These are phyloP conservation scores for Heterotis niloticus DNA, from an alignment of 2,113 vertebrate genomes.

Conservation along the genomic window DNA sequence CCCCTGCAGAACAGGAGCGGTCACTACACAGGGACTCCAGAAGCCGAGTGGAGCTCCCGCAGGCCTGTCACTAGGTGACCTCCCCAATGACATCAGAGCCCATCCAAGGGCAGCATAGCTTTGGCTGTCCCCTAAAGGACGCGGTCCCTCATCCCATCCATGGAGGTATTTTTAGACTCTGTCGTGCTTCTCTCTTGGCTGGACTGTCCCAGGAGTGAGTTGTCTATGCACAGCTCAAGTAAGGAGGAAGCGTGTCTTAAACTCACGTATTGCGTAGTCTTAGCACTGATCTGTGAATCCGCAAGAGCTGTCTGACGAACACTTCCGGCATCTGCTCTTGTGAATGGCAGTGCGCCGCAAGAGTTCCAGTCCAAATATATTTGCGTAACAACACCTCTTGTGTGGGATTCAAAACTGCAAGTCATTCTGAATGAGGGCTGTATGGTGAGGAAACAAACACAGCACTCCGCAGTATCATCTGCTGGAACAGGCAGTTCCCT, in stretches of 20 bases:
- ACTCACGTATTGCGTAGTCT: not conserved
- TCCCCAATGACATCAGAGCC: not conserved
- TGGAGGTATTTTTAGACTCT: constrained; percentile 1
- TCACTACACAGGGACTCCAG: not conserved
- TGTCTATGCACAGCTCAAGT: not conserved
- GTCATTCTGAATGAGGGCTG: too few species aligned
- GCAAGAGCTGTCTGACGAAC: too few species aligned
- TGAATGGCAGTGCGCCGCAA: too few species aligned
- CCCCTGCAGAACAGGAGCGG: too few species aligned
- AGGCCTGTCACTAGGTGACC: not conserved
- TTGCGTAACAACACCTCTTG: too few species aligned
- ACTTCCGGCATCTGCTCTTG: too few species aligned
- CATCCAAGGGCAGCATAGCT: not conserved
- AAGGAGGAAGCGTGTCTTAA: not conserved
- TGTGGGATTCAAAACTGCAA: too few species aligned
- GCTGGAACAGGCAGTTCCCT: too few species aligned
- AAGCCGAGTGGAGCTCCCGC: not conserved
- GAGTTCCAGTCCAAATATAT: too few species aligned
- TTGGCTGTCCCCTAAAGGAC: not conserved
- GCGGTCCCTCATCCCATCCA: not conserved
- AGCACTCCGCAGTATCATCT: too few species aligned
- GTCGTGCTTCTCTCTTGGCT: not conserved
- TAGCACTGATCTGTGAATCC: not conserved
- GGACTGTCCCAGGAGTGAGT: not conserved
- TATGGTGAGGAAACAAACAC: too few species aligned